phyloP scores from a whole-genome alignment of 2,888 invertebrate species.

The Mycalesis mineus region DNA sequence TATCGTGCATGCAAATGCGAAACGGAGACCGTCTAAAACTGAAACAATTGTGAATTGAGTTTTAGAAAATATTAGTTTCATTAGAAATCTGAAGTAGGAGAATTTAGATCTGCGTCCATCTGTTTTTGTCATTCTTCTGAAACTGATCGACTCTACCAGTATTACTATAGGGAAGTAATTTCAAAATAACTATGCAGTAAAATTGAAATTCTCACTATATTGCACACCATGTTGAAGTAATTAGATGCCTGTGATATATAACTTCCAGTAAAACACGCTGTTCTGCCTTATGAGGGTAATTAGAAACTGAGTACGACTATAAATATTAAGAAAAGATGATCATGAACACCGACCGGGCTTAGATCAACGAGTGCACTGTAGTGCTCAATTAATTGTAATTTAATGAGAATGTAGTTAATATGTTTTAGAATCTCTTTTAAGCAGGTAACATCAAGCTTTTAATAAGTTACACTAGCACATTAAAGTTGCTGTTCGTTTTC shows the following conservation, averaged over 20 bases:
- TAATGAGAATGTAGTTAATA: too few relatives aligned
- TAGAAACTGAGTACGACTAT: slow-evolving; percentile 22
- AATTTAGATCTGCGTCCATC: not conserved
- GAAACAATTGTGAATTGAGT: too few relatives aligned
- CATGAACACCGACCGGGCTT: slow-evolving; percentile 6
- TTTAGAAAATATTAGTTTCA: too few relatives aligned
- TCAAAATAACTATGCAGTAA: not conserved
- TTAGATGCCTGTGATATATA: slow-evolving; percentile 17
- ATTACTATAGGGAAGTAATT: slow-evolving; percentile 1
- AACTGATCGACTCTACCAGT: not conserved
- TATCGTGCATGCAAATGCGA: too few relatives aligned
- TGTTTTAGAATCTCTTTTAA: too few relatives aligned
- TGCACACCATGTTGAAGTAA: slow-evolving; percentile 10
- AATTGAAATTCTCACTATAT: slow-evolving; percentile 5
- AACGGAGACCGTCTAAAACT: too few relatives aligned
- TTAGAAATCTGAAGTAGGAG: too few relatives aligned
- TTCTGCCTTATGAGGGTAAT: slow-evolving; percentile 19
- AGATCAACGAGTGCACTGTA: slow-evolving; percentile 6
- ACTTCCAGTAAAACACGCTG: slow-evolving; percentile 7
- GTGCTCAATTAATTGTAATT: not conserved
- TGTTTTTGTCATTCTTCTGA: not conserved
- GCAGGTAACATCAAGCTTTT: too few relatives aligned
- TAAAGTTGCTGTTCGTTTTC: too few relatives aligned
- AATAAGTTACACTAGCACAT: too few relatives aligned
- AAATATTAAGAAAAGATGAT: slow-evolving; percentile 18